phyloP scores from a whole-genome alignment of 2,797 vertebrate genomes.

The Sus cebifrons region DNA sequence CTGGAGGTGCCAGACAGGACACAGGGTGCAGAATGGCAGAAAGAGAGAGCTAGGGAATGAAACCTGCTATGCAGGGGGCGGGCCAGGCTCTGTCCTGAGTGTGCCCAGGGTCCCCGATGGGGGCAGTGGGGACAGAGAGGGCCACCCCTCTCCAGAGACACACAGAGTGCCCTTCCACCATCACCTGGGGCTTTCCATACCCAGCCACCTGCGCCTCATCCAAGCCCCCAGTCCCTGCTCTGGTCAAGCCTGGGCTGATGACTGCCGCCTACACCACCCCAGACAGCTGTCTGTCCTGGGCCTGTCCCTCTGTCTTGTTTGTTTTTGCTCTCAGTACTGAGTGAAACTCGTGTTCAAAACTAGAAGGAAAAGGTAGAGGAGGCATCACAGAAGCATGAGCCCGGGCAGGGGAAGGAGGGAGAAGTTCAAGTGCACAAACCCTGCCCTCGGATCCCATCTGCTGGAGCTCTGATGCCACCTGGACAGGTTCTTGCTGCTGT shows the following conservation, averaged over 20 bases:
- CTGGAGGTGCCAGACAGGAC: neutral
- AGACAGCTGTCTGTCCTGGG: neutral
- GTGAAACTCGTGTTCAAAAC: neutral
- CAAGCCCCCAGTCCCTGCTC: neutral
- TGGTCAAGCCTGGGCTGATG: no score
- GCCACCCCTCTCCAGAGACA: neutral
- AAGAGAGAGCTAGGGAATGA: neutral
- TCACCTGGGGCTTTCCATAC: neutral
- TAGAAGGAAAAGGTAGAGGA: neutral
- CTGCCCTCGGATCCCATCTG: neutral
- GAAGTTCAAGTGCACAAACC: neutral
- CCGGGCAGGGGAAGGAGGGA: neutral
- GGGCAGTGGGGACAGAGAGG: neutral
- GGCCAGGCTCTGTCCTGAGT: neutral
- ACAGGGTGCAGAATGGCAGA: neutral
- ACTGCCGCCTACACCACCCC: no score
- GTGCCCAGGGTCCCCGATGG: neutral
- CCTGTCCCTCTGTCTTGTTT: neutral
- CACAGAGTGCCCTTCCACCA: neutral
- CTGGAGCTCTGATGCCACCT: neutral
- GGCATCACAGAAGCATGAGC: no score
- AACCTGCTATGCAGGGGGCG: neutral
- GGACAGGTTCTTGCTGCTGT: neutral
- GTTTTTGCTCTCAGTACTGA: conserved; percentile 21
- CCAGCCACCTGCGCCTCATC: neutral